phyloP scores from a whole-genome alignment of 2,113 vertebrate genomes.

The Hyperopisus bebe region DNA sequence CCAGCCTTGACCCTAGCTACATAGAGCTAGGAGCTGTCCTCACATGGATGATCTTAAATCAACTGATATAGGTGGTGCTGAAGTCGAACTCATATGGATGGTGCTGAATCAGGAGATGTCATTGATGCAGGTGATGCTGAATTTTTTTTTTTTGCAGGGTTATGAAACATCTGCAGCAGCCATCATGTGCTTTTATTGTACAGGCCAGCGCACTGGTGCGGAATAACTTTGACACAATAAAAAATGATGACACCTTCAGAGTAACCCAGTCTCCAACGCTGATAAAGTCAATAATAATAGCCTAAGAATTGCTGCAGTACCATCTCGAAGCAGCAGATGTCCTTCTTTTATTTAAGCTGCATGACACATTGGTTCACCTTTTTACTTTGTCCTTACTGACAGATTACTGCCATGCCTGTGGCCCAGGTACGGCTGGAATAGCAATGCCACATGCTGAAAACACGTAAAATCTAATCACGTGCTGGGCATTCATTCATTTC shows the following conservation, averaged over 20 bases:
- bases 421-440: not conserved
- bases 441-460: not conserved
- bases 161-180: not conserved
- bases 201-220: too few species aligned
- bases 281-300: not conserved
- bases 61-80: not conserved
- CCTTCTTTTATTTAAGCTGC: constrained; percentile 40
- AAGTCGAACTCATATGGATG: not conserved
- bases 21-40: not conserved
- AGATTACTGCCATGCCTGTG: not conserved
- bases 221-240: not conserved
- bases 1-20: not conserved
- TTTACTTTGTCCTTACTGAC: constrained; percentile 13
- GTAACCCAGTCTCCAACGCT: not conserved
- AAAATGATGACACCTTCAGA: constrained; percentile 2
- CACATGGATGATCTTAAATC: not conserved
- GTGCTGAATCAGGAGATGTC: not conserved
- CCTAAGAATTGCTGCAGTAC: constrained; percentile 22
- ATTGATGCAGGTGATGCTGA: not conserved
- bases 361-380: constrained; percentile 22
- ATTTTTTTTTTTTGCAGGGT: not conserved
- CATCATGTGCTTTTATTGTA: not conserved
- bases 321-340: constrained; percentile 37
- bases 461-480: not conserved
- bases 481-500: not conserved